Evolutionary conservation across 2,113 vertebrate genomes (phyloP).

Genomic region (Cryptoleucopteryx plumbea): DNA sequence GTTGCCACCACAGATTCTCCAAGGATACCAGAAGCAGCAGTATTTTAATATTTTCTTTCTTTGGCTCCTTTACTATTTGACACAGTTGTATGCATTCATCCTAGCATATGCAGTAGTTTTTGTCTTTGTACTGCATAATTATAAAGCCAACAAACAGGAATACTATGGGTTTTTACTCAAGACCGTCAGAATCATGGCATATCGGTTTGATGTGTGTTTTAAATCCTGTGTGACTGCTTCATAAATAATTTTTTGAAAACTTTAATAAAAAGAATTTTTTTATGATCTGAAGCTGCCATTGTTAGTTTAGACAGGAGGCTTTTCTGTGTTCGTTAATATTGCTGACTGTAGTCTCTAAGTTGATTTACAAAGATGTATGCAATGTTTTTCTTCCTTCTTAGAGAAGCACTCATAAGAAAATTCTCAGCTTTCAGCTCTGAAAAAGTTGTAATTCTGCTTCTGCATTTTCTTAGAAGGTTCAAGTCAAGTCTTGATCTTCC

Average conservation of each 20-base stretch:
- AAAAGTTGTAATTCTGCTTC: conserved; percentile 23
- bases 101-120: background rate
- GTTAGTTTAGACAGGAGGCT: background rate
- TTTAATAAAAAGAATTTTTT: background rate
- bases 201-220: background rate
- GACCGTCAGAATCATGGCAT: background rate
- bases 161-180: background rate
- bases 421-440: background rate
- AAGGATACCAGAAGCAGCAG: background rate
- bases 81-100: background rate
- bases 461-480: conserved; percentile 29
- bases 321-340: conserved; percentile 27
- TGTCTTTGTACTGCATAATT: background rate
- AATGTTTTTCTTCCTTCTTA: background rate
- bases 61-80: background rate
- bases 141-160: background rate
- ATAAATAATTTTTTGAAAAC: background rate
- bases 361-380: conserved; percentile 3
- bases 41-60: conserved; percentile 11
- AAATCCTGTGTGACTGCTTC: background rate
- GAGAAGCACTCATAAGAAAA: background rate
- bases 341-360: conserved; percentile 4
- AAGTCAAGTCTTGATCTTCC: conserved; percentile 59
- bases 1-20: background rate
- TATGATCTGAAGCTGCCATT: background rate